Evolutionary conservation across 2,888 invertebrate genomes (phyloP).

Genomic region (Seira sanloemensis): DNA sequence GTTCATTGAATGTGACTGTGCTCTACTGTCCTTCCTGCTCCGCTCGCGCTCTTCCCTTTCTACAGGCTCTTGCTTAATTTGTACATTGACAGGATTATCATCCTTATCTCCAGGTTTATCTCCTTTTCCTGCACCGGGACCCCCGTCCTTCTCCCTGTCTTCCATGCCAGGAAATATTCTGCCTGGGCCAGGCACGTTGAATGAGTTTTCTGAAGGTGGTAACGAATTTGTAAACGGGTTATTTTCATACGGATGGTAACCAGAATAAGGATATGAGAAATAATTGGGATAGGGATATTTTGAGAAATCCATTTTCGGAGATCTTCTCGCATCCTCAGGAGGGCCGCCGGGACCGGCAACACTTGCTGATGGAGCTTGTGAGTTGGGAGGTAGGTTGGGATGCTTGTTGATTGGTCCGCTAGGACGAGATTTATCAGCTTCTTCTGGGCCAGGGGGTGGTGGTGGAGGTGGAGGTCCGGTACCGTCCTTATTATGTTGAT

Average conservation of each 20-base stretch:
- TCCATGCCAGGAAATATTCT: slow-evolving; percentile 67
- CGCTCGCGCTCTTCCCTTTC: slow-evolving; percentile 63
- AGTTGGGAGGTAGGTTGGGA: slow-evolving; percentile 63
- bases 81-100: slow-evolving; percentile 41
- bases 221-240: slow-evolving; percentile 63
- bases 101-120: slow-evolving; percentile 58
- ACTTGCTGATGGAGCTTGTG: slow-evolving; percentile 40
- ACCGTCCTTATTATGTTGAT: slow-evolving; percentile 11
- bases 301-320: slow-evolving; percentile 72
- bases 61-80: slow-evolving; percentile 72
- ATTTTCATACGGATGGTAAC: slow-evolving; percentile 69
- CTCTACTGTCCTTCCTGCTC: slow-evolving; percentile 45
- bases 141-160: slow-evolving; percentile 61
- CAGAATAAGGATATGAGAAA: slow-evolving; percentile 68
- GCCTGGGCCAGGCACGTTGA: slow-evolving; percentile 38
- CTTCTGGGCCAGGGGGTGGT: slow-evolving; percentile 32
- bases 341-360: slow-evolving; percentile 16
- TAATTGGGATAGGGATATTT: slow-evolving; percentile 71
- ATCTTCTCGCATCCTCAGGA: slow-evolving; percentile 59
- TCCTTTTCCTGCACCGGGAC: slow-evolving; percentile 22
- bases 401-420: slow-evolving; percentile 44
- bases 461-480: slow-evolving; percentile 18
- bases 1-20: slow-evolving; percentile 37
- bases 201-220: slow-evolving; percentile 64
- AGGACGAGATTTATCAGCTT: slow-evolving; percentile 37